Evolutionary conservation across 2,888 invertebrate genomes (phyloP).

Genomic region (Phengaris arion): DNA sequence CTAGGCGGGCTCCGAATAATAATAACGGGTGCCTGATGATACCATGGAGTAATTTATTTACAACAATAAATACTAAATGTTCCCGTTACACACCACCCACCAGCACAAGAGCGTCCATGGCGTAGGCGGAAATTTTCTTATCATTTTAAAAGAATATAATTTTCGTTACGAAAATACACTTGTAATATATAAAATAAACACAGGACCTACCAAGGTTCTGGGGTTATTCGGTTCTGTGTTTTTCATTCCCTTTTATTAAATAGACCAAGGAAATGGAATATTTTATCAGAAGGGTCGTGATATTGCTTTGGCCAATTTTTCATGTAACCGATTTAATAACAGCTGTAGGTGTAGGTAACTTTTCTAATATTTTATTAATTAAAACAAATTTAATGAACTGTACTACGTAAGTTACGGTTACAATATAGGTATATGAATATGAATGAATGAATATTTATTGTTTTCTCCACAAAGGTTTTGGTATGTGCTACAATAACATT

Average conservation of each 20-base stretch:
- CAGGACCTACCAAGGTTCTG: neutral
- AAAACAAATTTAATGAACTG: no score
- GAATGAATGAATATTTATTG: no score
- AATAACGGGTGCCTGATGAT: constrained; percentile 14
- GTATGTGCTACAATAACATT: no score
- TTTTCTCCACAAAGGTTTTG: no score
- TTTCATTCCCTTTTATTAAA: constrained; percentile 23
- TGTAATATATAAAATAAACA: constrained; percentile 21
- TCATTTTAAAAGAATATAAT: neutral
- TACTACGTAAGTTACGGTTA: no score
- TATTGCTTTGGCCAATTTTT: constrained; percentile 21
- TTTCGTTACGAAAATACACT: neutral
- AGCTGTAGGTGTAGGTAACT: neutral
- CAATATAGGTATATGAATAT: no score
- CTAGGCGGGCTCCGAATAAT: constrained; percentile 1
- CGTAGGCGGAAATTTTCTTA: constrained; percentile 21
- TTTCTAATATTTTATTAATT: no score
- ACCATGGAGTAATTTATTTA: constrained; percentile 20
- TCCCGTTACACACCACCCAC: constrained; percentile 27
- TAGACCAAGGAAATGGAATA: constrained; percentile 27
- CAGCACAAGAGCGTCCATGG: constrained; percentile 2
- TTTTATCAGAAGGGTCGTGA: constrained; percentile 28
- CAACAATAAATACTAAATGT: constrained; percentile 24
- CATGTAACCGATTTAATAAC: constrained; percentile 21
- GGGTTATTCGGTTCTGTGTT: constrained; percentile 7